phyloP scores from a whole-genome alignment of 2,888 invertebrate genomes.

The Leucophora obtusa region DNA sequence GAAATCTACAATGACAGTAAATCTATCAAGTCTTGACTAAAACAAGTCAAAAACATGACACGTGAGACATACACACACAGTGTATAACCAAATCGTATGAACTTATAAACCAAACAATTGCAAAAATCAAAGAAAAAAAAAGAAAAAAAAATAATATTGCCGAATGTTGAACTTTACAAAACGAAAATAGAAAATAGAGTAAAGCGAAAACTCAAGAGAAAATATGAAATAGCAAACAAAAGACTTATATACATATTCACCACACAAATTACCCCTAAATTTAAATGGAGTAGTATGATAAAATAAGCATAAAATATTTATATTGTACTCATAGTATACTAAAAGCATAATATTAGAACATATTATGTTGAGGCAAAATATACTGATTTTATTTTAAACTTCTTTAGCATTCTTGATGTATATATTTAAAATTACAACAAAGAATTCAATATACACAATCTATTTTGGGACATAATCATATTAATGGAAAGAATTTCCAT shows the following conservation, averaged over 20 bases:
- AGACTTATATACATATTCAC: neutral
- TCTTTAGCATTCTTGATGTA: no score
- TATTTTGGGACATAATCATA: neutral
- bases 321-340: no score
- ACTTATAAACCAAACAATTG: neutral
- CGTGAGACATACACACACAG: slow-evolving; percentile 49
- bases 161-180: slow-evolving; percentile 3
- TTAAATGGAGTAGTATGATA: neutral
- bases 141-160: neutral
- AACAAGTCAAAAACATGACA: slow-evolving; percentile 63
- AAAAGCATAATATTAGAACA: no score
- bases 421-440: no score
- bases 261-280: neutral
- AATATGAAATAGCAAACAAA: neutral
- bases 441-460: no score
- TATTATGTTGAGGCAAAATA: no score
- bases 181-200: neutral
- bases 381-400: no score
- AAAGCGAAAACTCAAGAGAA: neutral
- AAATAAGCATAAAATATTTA: neutral
- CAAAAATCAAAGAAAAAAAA: neutral
- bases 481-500: no score
- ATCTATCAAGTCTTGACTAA: slow-evolving; percentile 61
- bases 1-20: slow-evolving; percentile 56
- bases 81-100: neutral